Conservation (phyloP, 2,113 vertebrate species). For the Tympanuchus pallidicinctus region DNA sequence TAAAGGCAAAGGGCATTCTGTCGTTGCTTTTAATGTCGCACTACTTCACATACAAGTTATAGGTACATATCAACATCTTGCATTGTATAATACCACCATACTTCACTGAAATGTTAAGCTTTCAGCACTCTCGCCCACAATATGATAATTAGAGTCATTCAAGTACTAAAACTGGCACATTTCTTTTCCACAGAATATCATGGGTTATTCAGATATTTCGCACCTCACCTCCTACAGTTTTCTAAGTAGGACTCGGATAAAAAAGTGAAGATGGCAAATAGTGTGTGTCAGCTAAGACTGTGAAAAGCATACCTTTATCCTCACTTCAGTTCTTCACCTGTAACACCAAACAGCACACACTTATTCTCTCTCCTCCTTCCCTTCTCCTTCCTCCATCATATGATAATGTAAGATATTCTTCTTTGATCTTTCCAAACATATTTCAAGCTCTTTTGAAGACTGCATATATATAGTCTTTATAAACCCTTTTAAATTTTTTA, state of each 20-base stretch:
- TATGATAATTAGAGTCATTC: conserved; percentile 64
- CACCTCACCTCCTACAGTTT: conserved; percentile 48
- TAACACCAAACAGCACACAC: not conserved
- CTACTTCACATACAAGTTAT: conserved; percentile 24
- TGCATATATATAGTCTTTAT: conserved; percentile 10
- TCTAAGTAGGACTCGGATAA: conserved; percentile 30
- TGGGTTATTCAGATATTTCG: conserved; percentile 58
- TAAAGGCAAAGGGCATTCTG: not conserved
- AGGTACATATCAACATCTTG: conserved; percentile 54
- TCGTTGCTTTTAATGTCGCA: conserved; percentile 44
- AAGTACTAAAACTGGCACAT: conserved; percentile 59
- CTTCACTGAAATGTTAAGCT: conserved; percentile 66
- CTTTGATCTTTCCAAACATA: conserved; percentile 36
- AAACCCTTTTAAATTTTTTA: conserved; percentile 26
- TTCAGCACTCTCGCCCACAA: conserved; percentile 69
- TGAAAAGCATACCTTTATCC: conserved; percentile 31
- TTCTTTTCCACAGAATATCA: conserved; percentile 50
- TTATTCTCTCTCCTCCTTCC: not conserved
- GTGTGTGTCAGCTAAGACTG: not conserved
- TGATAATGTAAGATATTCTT: conserved; percentile 1
- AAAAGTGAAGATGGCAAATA: conserved; percentile 17
- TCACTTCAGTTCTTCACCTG: conserved; percentile 22
- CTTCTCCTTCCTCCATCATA: not conserved
- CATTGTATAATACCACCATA: conserved; percentile 57
- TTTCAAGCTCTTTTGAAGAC: conserved; percentile 42